Evolutionary conservation across 2,888 invertebrate genomes (phyloP).

Genomic region (Lypha dubia): DNA sequence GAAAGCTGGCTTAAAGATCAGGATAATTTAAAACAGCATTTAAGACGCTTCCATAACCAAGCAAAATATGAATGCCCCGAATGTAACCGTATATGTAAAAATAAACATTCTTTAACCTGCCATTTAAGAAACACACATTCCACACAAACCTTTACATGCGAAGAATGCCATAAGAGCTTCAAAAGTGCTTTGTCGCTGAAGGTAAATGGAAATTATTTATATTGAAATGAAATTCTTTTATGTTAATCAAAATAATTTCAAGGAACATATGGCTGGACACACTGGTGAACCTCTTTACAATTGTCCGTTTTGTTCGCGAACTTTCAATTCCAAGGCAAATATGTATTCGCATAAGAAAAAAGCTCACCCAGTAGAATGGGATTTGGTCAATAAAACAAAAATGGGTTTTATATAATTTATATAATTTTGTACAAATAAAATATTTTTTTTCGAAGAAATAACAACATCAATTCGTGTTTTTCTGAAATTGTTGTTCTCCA

Average conservation of each 20-base stretch:
- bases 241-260: slow-evolving; percentile 31
- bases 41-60: slow-evolving; percentile 80
- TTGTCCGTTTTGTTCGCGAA: slow-evolving; percentile 82
- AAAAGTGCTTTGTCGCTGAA: slow-evolving; percentile 81
- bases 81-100: slow-evolving; percentile 81
- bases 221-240: background rate
- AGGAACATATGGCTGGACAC: slow-evolving; percentile 83
- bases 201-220: slow-evolving; percentile 72
- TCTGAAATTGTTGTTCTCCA: no score
- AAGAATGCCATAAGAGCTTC: slow-evolving; percentile 82
- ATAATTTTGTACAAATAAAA: slow-evolving; percentile 13
- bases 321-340: slow-evolving; percentile 82
- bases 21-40: slow-evolving; percentile 81
- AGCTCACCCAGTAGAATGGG: slow-evolving; percentile 81
- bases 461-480: background rate
- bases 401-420: slow-evolving; percentile 59
- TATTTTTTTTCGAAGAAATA: slow-evolving; percentile 32
- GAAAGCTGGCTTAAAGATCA: slow-evolving; percentile 82
- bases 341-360: slow-evolving; percentile 83
- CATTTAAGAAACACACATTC: slow-evolving; percentile 82
- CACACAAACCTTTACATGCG: slow-evolving; percentile 77
- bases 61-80: slow-evolving; percentile 77
- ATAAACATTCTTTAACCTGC: slow-evolving; percentile 81
- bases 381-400: slow-evolving; percentile 70
- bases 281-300: slow-evolving; percentile 82